These are phyloP conservation scores for Trichogramma pretiosum DNA, from an alignment of 1,140 invertebrate species.

Conservation along the genomic window DNA sequence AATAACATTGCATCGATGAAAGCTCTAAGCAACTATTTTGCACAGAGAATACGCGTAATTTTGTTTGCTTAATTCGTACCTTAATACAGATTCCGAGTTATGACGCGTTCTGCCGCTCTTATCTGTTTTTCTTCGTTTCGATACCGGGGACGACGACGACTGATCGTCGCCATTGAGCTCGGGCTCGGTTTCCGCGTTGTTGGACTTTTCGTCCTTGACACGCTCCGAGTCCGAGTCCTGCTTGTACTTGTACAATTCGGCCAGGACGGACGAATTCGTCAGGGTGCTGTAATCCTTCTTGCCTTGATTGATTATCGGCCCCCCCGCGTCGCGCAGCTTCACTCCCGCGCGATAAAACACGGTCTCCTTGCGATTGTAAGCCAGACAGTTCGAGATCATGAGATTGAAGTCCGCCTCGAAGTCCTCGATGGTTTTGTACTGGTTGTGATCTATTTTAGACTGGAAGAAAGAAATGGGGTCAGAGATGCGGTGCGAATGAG, in stretches of 20 bases:
- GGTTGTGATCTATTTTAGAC: constrained; percentile 64
- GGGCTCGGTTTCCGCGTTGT: no score
- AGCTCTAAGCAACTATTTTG: no score
- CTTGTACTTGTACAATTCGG: no score
- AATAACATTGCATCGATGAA: no score
- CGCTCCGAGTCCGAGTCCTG: no score
- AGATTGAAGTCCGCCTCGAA: constrained; percentile 86
- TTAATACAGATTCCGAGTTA: constrained; percentile 10
- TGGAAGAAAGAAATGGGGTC: constrained; percentile 26
- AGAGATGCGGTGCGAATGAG: constrained; percentile 2
- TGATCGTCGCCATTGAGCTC: no score
- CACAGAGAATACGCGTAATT: no score
- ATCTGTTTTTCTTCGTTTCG: constrained; percentile 10
- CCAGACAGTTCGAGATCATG: constrained; percentile 90
- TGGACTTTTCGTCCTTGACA: no score
- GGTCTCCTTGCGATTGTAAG: constrained; percentile 91
- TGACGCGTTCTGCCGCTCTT: constrained; percentile 3
- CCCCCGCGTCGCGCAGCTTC: constrained; percentile 79
- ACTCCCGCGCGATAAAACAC: constrained; percentile 76
- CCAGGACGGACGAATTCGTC: no score
- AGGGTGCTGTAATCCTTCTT: constrained; percentile 50
- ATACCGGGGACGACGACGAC: no score
- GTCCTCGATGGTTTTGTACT: constrained; percentile 68
- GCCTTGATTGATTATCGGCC: constrained; percentile 65
- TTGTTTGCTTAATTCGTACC: no score